These are phyloP conservation scores for Anolis carolinensis DNA, from an alignment of 2,113 vertebrate species.

Conservation along the genomic window DNA sequence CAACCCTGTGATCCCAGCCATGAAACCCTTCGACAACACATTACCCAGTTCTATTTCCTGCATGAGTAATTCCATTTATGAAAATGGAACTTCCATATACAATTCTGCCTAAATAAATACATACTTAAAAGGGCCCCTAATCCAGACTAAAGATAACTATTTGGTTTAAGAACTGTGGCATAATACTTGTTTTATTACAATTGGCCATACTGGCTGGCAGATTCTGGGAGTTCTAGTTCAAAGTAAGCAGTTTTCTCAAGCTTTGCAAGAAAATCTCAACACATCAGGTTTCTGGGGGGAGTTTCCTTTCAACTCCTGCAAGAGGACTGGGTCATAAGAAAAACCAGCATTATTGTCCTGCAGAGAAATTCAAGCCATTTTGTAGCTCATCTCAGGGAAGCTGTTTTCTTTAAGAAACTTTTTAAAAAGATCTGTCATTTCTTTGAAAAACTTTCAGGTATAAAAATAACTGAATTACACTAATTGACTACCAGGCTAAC, in stretches of 20 bases:
- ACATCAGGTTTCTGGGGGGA: not conserved
- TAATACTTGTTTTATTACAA: too few species aligned
- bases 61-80: too few species aligned
- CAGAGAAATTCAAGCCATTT: not conserved
- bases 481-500: constrained; percentile 31
- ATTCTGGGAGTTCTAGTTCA: too few species aligned
- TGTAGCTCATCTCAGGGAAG: not conserved
- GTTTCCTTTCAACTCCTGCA: not conserved
- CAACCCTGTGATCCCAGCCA: too few species aligned
- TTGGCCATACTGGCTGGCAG: too few species aligned
- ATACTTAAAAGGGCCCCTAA: too few species aligned
- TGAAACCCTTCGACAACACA: too few species aligned
- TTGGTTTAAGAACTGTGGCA: too few species aligned
- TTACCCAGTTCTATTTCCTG: too few species aligned
- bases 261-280: not conserved
- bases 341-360: not conserved
- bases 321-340: not conserved
- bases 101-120: too few species aligned
- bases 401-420: not conserved
- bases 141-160: too few species aligned
- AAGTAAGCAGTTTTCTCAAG: not conserved
- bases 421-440: not conserved
- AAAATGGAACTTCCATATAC: too few species aligned
- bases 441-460: not conserved
- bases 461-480: constrained; percentile 5